Evolutionary conservation across 2,797 vertebrate genomes (phyloP).

Genomic region (Lepilemur ruficaudatus): DNA sequence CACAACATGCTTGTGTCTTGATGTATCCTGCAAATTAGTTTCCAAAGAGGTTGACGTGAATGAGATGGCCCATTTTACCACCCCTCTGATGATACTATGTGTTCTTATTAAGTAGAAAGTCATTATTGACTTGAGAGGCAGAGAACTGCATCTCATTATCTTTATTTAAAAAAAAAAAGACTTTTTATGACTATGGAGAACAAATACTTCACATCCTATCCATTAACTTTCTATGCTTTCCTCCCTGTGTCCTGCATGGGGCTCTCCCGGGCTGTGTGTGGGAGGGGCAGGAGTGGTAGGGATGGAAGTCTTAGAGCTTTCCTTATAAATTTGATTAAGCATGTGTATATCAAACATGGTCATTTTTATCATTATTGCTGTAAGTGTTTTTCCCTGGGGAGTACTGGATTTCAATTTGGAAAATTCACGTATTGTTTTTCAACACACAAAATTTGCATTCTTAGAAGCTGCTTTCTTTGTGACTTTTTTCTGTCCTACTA

Average conservation of each 20-base stretch:
- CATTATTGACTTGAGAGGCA: neutral
- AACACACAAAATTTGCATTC: neutral
- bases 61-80: neutral
- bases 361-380: neutral
- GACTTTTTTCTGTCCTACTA: neutral
- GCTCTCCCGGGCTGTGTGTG: neutral
- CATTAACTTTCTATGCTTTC: neutral
- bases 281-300: neutral
- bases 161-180: neutral
- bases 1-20: neutral
- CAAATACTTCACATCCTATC: neutral
- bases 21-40: neutral
- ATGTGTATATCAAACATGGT: neutral
- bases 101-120: neutral
- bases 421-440: neutral
- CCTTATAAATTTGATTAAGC: neutral
- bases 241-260: rapidly evolving
- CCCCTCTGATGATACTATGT: neutral
- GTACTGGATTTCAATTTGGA: neutral
- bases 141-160: neutral
- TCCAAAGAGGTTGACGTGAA: neutral
- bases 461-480: neutral
- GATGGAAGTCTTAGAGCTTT: neutral
- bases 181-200: neutral
- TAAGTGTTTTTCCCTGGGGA: neutral